Percentiles rank a stretch among this genome's conserved stretches.
Evolutionary conservation across 2,888 invertebrate species (phyloP).

Genomic region (Elmis aenea): DNA sequence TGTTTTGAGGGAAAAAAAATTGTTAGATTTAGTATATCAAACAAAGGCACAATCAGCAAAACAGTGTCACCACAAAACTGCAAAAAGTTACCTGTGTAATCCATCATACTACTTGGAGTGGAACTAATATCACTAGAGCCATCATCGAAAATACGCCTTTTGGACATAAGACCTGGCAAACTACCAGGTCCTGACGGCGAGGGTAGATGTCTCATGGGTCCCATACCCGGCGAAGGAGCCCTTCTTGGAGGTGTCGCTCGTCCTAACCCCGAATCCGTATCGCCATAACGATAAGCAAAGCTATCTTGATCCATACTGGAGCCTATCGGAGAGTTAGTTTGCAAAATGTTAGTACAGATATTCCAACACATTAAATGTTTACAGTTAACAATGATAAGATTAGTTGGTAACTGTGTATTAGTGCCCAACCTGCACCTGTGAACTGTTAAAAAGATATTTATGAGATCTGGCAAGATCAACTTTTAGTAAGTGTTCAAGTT

Average conservation of each 20-base stretch:
- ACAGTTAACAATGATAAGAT: too few relatives aligned
- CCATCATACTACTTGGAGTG: slow-evolving; percentile 80
- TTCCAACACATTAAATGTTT: too few relatives aligned
- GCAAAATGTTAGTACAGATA: slow-evolving; percentile 23
- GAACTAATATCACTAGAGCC: slow-evolving; percentile 78
- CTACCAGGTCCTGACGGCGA: slow-evolving; percentile 84
- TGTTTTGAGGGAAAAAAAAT: too few relatives aligned
- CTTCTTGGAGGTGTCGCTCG: slow-evolving; percentile 82
- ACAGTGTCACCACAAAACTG: neutral
- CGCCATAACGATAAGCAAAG: slow-evolving; percentile 54
- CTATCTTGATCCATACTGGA: slow-evolving; percentile 57
- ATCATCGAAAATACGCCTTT: slow-evolving; percentile 62
- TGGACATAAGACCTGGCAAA: slow-evolving; percentile 71
- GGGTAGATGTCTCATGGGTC: slow-evolving; percentile 67
- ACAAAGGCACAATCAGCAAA: too few relatives aligned
- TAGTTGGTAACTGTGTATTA: too few relatives aligned
- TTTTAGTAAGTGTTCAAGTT: too few relatives aligned
- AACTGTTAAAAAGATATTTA: too few relatives aligned
- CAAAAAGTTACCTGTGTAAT: slow-evolving; percentile 60
- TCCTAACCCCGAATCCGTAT: slow-evolving; percentile 81
- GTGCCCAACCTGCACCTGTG: too few relatives aligned
- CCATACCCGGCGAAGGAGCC: slow-evolving; percentile 79
- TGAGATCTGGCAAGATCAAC: too few relatives aligned
- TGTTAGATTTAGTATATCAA: too few relatives aligned
- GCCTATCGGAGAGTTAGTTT: slow-evolving; percentile 40